phyloP scores from a whole-genome alignment of 2,888 invertebrate genomes.

The Herminia tarsipennalis region DNA sequence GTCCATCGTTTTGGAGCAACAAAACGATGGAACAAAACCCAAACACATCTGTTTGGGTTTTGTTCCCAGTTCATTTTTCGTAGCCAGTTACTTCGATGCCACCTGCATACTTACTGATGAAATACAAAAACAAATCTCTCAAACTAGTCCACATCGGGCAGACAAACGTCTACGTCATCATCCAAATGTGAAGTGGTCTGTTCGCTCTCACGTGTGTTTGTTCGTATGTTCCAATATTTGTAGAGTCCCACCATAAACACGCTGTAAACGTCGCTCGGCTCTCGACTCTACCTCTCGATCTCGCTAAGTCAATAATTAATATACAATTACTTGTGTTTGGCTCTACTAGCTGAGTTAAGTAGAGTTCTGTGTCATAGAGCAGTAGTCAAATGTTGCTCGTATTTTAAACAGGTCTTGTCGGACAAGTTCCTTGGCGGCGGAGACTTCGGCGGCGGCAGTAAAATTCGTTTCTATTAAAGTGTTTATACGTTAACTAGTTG shows the following conservation, averaged over 20 bases:
- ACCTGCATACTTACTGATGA: neutral
- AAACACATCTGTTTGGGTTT: too few species aligned
- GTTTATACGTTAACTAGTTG: constrained; percentile 6
- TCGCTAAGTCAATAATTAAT: constrained; percentile 45
- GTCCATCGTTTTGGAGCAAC: too few species aligned
- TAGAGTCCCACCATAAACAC: constrained; percentile 39
- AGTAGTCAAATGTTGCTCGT: constrained; percentile 7
- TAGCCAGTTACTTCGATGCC: neutral
- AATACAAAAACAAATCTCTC: neutral
- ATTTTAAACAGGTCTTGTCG: neutral
- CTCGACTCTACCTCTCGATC: constrained; percentile 5
- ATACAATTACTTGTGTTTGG: constrained; percentile 39
- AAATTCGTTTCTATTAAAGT: constrained; percentile 3
- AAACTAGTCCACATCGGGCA: neutral
- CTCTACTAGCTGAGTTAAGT: constrained; percentile 10
- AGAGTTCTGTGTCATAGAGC: constrained; percentile 11
- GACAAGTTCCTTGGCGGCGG: constrained; percentile 3
- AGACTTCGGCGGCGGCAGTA: too few species aligned
- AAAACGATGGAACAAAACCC: too few species aligned
- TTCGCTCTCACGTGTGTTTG: constrained; percentile 36
- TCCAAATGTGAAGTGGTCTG: constrained; percentile 21
- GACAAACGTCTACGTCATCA: constrained; percentile 2
- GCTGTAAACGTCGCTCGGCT: constrained; percentile 29
- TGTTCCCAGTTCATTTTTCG: neutral
- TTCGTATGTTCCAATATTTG: constrained; percentile 40